phyloP scores from a whole-genome alignment of 2,113 vertebrate genomes.

The Tylochromis polylepis region DNA sequence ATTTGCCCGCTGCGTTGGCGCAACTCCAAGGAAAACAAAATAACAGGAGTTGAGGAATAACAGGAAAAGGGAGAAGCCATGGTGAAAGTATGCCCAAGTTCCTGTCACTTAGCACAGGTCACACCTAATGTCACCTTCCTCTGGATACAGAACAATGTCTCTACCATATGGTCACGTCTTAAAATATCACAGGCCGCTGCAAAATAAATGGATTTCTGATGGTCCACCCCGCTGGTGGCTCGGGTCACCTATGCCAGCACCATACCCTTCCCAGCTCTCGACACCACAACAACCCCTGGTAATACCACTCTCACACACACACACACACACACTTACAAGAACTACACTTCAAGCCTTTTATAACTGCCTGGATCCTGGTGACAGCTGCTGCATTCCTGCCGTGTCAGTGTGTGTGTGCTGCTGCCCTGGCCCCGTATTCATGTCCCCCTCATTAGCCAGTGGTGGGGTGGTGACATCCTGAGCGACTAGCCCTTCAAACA shows the following conservation, averaged over 20 bases:
- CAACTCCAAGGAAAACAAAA: slow-evolving; percentile 59
- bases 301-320: slow-evolving; percentile 31
- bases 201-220: not conserved
- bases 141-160: slow-evolving; percentile 45
- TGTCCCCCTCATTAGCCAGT: slow-evolving; percentile 72
- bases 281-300: slow-evolving; percentile 44
- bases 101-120: slow-evolving; percentile 69
- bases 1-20: slow-evolving; percentile 59
- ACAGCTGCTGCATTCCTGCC: slow-evolving; percentile 79
- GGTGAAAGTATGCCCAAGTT: slow-evolving; percentile 67
- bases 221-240: slow-evolving; percentile 19
- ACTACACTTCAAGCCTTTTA: slow-evolving; percentile 29
- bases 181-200: slow-evolving; percentile 5
- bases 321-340: slow-evolving; percentile 3
- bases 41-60: slow-evolving; percentile 69
- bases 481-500: slow-evolving; percentile 71
- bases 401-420: slow-evolving; percentile 5
- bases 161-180: slow-evolving; percentile 36
- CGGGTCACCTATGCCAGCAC: slow-evolving; percentile 1
- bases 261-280: not conserved
- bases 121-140: slow-evolving; percentile 66
- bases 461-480: slow-evolving; percentile 76
- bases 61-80: slow-evolving; percentile 72
- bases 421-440: slow-evolving; percentile 43
- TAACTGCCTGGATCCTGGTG: slow-evolving; percentile 61